Base-by-base conservation (phyloP, 2,888 invertebrate species). In the Cerceris ruficornis region DNA sequence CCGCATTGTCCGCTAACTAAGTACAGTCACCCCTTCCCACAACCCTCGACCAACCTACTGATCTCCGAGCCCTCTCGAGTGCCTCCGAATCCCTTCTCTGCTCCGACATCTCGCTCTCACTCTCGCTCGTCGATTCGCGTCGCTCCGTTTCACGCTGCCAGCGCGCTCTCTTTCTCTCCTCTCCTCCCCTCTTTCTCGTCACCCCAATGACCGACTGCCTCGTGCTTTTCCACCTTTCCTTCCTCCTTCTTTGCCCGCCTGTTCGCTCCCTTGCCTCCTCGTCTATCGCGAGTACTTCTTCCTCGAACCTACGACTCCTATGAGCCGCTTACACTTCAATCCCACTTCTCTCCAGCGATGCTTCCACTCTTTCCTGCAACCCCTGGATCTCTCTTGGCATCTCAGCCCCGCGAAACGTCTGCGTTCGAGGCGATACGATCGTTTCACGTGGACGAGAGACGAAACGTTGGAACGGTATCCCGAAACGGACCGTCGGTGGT, bases 1-100 rank as follows among this genome's bases (percentile, higher is more conserved):
- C 90, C 88, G 90, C 92, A 92, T 92, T 92, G 92, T 92, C 92
- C 92, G 91, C 89, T 92, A 92, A 92, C 92, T 91, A 92, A 92
- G 92, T 92, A 91, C 91, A 90, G 87, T 88, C 89, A 82, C 78
- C 87, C 83, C 81, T 81, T 78, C 81, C 84, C 74, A 68, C 87
- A 67, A 58, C 74, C 80, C 81, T 77, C 76, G 77, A 76, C 81
- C 78, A 81, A 84, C 84, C 83, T 83, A 84, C 84, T 73, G 82
- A 76, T 77, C 83, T 75, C 67, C 77, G 69, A 80, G 70, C 66
- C 76, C 81, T 62, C 77, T 80, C 80, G 68, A 79, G 70, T 78
- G 64, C 76, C 77, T 57, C 80, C 78, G 77, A 81, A 80, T 81
- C 83, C 80, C 76, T 73, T 74, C 77, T 69, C 73, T 79, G 62